Percentiles rank a stretch among this genome's conserved stretches.
These are phyloP conservation scores for Cyprinodon diabolis DNA, from an alignment of 2,797 vertebrate genomes.

Conservation along the genomic window DNA sequence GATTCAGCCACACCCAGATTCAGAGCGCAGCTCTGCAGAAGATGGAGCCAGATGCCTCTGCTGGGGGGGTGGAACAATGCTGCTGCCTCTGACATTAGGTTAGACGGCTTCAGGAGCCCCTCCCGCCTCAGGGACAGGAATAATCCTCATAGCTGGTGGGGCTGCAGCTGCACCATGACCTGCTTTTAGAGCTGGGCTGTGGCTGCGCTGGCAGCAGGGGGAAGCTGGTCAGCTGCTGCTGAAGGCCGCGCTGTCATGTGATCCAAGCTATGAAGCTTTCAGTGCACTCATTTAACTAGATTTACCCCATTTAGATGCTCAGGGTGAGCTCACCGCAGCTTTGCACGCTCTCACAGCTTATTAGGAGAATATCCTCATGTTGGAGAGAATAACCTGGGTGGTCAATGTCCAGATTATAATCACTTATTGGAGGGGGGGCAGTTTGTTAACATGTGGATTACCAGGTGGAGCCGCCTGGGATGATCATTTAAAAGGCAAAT, in stretches of 20 bases:
- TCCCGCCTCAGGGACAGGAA: not conserved
- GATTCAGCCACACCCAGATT: slow-evolving; percentile 29
- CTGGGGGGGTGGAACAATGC: slow-evolving; percentile 10
- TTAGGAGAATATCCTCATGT: not conserved
- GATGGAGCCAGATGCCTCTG: slow-evolving; percentile 24
- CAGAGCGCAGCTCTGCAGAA: slow-evolving; percentile 6
- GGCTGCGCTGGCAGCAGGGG: not conserved
- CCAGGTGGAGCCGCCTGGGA: too few species aligned
- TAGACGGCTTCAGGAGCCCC: slow-evolving; percentile 9
- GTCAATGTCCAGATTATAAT: too few species aligned
- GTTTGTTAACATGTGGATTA: too few species aligned
- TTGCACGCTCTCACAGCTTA: not conserved
- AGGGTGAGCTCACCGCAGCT: slow-evolving; percentile 2
- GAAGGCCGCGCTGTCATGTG: not conserved
- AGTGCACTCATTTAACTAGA: slow-evolving; percentile 11
- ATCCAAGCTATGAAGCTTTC: slow-evolving; percentile 8
- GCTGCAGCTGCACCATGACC: slow-evolving; percentile 20
- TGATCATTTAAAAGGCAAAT: too few species aligned
- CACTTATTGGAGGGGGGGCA: too few species aligned
- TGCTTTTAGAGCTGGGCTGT: slow-evolving; percentile 13
- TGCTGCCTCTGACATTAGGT: slow-evolving; percentile 31
- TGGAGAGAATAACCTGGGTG: not conserved
- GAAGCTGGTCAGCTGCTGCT: not conserved
- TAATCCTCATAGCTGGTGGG: slow-evolving; percentile 12
- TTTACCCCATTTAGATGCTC: slow-evolving; percentile 8